A percentile compares a stretch with the other conserved stretches of the same genome.
phyloP scores from a whole-genome alignment of 1,140 invertebrate genomes.

The Sycobia sp. region DNA sequence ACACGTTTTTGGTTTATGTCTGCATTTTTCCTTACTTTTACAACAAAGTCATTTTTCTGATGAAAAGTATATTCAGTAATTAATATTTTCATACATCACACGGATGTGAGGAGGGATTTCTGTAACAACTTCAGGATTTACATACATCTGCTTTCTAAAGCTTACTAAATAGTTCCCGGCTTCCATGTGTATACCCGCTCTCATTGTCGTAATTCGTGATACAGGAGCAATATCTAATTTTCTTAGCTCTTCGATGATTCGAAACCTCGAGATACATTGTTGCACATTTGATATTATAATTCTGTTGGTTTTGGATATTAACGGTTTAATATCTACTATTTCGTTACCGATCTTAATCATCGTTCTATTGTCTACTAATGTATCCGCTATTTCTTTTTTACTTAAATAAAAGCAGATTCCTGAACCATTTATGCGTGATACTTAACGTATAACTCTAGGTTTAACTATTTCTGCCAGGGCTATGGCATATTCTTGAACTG shows the following conservation, averaged over 20 bases:
- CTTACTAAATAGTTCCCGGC: neutral
- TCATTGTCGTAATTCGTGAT: conserved; percentile 13
- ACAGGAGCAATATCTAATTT: neutral
- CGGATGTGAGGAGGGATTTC: no score
- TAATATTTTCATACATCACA: no score
- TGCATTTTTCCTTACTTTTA: no score
- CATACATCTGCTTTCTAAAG: no score
- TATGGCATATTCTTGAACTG: neutral
- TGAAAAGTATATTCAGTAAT: no score
- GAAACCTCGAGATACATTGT: conserved; percentile 29
- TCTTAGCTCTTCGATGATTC: neutral
- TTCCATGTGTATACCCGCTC: neutral
- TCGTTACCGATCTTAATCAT: neutral
- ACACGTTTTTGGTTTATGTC: no score
- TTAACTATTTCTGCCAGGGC: neutral
- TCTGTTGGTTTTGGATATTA: no score
- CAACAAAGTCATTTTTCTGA: no score
- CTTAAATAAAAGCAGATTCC: neutral
- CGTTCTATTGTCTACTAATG: neutral
- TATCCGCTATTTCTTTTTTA: neutral
- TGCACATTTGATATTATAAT: conserved; percentile 38
- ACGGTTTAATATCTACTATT: neutral
- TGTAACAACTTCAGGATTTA: no score
- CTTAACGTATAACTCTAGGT: neutral
- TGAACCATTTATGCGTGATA: neutral